Conservation (phyloP, 2,888 invertebrate species). For the Drosophila greeni region DNA sequence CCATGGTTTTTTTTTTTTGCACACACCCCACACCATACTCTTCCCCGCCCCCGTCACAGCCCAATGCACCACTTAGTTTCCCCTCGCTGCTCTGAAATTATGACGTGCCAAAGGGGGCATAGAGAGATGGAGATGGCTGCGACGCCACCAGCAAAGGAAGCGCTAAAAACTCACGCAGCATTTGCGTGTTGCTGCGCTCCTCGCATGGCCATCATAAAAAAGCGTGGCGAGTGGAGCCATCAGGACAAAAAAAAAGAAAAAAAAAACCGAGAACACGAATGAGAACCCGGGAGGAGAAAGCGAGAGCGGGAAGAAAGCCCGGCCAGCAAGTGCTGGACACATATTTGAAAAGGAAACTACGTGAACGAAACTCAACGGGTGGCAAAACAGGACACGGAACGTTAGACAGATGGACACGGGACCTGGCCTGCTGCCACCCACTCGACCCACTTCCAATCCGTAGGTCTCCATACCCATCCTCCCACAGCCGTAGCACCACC, state of each 20-base stretch:
- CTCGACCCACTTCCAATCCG: constrained; percentile 3
- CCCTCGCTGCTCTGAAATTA: constrained; percentile 57
- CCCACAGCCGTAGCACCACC: constrained; percentile 2
- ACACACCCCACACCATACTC: background rate
- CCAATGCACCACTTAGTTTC: constrained; percentile 33
- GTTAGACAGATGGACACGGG: constrained; percentile 35
- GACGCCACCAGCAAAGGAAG: constrained; percentile 20
- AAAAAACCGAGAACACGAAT: constrained; percentile 4
- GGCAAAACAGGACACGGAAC: constrained; percentile 54
- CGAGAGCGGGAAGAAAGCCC: background rate
- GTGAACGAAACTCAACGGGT: constrained; percentile 57
- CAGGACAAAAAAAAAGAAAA: constrained; percentile 15
- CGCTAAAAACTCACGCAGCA: constrained; percentile 62
- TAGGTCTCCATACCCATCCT: background rate
- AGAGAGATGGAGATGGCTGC: background rate
- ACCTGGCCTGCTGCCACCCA: constrained; percentile 11
- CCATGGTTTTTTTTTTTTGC: constrained; percentile 61
- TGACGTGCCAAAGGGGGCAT: constrained; percentile 54
- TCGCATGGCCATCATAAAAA: constrained; percentile 43
- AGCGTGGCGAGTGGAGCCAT: constrained; percentile 40
- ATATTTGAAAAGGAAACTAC: constrained; percentile 72
- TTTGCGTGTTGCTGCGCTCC: constrained; percentile 67
- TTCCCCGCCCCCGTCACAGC: constrained; percentile 5
- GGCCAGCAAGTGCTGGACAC: constrained; percentile 65
- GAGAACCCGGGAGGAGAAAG: constrained; percentile 2